These are phyloP conservation scores for Nomada fucata DNA, from an alignment of 2,888 invertebrate genomes.

Conservation along the genomic window DNA sequence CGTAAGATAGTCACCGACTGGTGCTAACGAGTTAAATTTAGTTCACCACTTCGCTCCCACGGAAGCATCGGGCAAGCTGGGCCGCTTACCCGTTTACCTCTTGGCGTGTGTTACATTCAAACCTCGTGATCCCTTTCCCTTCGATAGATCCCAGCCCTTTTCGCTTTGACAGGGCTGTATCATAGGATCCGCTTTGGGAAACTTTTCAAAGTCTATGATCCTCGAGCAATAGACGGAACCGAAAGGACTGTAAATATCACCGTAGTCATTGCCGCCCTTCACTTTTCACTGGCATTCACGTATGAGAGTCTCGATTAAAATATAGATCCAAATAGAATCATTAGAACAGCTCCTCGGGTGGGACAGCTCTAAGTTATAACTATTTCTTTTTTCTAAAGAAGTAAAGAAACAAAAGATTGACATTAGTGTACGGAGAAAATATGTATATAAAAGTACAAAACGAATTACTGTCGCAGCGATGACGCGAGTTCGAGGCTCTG, in stretches of 20 bases:
- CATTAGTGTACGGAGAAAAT: too few species aligned
- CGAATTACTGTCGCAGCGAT: too few species aligned
- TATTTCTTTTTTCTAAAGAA: too few species aligned
- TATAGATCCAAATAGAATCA: too few species aligned
- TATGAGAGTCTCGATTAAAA: too few species aligned
- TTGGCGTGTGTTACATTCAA: constrained; percentile 17
- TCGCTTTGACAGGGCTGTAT: neutral
- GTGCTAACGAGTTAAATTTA: constrained; percentile 69
- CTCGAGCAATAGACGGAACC: neutral
- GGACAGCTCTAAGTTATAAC: too few species aligned
- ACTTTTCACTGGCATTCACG: too few species aligned
- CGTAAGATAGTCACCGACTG: constrained; percentile 56
- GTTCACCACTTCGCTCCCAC: constrained; percentile 58
- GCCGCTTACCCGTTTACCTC: constrained; percentile 49
- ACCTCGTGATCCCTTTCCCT: constrained; percentile 1
- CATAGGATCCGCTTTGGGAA: neutral
- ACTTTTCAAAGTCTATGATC: neutral
- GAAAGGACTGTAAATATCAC: neutral
- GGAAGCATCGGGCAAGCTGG: constrained; percentile 52
- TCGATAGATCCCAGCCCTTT: neutral
- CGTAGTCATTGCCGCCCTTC: neutral
- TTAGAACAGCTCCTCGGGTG: too few species aligned
- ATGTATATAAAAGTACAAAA: too few species aligned
- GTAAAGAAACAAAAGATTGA: too few species aligned
- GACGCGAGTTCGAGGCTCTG: too few species aligned